Evolutionary conservation across 2,888 invertebrate genomes (phyloP).

Genomic region (Syrista parreyssii): DNA sequence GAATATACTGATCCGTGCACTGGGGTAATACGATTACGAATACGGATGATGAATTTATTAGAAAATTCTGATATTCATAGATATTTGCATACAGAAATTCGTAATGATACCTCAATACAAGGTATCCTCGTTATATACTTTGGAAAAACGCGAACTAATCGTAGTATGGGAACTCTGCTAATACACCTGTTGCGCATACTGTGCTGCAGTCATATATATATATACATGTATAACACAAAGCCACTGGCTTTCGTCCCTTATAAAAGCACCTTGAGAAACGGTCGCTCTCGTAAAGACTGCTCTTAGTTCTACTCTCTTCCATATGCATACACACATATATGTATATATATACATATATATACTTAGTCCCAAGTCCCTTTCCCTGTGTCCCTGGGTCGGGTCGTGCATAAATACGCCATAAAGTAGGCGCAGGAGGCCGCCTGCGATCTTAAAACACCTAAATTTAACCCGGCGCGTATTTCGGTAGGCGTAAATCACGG

Average conservation of each 20-base stretch:
- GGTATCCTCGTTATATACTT: background rate
- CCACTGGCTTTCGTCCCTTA: background rate
- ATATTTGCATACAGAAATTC: background rate
- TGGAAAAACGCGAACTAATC: background rate
- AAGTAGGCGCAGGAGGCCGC: conserved; percentile 31
- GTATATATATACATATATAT: background rate
- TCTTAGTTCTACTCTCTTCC: background rate
- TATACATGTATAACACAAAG: background rate
- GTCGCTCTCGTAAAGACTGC: background rate
- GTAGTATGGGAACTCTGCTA: background rate
- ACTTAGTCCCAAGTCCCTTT: background rate
- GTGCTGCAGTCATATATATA: background rate
- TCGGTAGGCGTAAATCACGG: conserved; percentile 9
- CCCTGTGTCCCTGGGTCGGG: background rate
- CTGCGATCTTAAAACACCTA: conserved; percentile 35
- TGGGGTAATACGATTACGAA: background rate
- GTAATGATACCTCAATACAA: background rate
- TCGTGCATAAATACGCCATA: conserved; percentile 34
- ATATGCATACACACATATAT: background rate
- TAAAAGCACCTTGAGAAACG: background rate
- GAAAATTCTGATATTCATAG: background rate
- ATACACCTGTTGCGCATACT: conserved; percentile 3
- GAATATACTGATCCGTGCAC: background rate
- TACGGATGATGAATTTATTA: background rate
- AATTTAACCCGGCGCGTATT: conserved; percentile 28